A percentile compares a stretch with the other conserved stretches of the same genome.
These are phyloP conservation scores for Eurytoma adleriae DNA, from an alignment of 2,888 invertebrate species.

Conservation along the genomic window DNA sequence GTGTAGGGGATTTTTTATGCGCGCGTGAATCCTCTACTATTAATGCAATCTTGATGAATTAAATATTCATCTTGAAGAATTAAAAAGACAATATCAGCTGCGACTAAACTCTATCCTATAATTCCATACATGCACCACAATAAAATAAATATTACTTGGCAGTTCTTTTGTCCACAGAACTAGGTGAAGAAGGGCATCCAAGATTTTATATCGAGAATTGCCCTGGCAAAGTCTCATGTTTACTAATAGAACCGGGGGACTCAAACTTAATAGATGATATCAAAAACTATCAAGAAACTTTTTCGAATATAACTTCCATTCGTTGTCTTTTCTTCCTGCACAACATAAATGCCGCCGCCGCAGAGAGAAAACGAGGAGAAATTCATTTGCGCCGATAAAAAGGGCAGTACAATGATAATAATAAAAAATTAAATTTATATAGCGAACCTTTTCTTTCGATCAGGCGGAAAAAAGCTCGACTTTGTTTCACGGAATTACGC, in stretches of 20 bases:
- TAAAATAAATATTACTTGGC: too few species aligned
- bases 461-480: background rate
- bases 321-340: background rate
- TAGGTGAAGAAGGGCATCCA: background rate
- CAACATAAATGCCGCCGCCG: background rate
- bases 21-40: too few species aligned
- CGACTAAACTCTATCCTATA: too few species aligned
- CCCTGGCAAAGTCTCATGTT: constrained; percentile 42
- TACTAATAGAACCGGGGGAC: constrained; percentile 42
- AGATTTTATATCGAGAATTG: constrained; percentile 15
- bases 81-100: too few species aligned
- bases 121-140: too few species aligned
- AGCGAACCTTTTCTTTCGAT: background rate
- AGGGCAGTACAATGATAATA: background rate
- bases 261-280: constrained; percentile 32
- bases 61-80: too few species aligned
- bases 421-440: background rate
- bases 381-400: background rate
- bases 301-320: constrained; percentile 13
- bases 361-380: background rate
- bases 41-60: too few species aligned
- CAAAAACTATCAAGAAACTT: constrained; percentile 28
- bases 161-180: too few species aligned
- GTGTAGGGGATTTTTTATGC: too few species aligned
- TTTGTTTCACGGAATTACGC: background rate